Percentiles rank a stretch among this genome's conserved stretches.
These are phyloP conservation scores for Coremacera marginata DNA, from an alignment of 2,888 invertebrate genomes.

Conservation along the genomic window DNA sequence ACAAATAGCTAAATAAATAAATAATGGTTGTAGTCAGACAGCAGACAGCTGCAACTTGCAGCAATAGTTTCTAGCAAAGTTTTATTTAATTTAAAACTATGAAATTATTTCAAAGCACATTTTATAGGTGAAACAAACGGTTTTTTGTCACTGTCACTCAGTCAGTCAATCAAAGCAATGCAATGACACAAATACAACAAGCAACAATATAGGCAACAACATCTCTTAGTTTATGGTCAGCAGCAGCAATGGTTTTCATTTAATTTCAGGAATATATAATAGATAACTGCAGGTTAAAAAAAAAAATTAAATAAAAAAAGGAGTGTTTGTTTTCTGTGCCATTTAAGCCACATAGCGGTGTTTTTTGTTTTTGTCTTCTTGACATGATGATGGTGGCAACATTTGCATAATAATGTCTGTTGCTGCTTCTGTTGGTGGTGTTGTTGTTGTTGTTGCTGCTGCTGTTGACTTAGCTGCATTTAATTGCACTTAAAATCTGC, in stretches of 20 bases:
- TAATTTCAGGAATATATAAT: background rate
- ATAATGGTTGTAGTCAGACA: background rate
- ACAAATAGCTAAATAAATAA: too few relatives aligned
- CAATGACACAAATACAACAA: background rate
- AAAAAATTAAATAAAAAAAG: background rate
- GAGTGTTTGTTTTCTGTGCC: conserved; percentile 22
- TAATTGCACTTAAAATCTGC: conserved; percentile 15
- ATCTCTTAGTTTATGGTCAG: background rate
- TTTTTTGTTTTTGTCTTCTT: too few relatives aligned
- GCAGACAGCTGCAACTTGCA: background rate
- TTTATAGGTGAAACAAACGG: conserved; percentile 28
- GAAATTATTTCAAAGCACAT: conserved; percentile 9
- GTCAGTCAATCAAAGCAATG: background rate
- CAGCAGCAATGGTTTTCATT: background rate
- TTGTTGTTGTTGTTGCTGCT: background rate
- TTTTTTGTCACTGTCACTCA: background rate
- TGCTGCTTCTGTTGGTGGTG: too few relatives aligned
- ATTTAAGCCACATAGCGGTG: conserved; percentile 6
- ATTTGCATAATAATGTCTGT: conserved; percentile 25
- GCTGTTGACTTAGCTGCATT: conserved; percentile 15
- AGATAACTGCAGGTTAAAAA: background rate
- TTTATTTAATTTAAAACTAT: background rate
- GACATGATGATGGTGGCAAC: conserved; percentile 7
- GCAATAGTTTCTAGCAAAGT: background rate
- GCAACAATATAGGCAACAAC: background rate